These are phyloP conservation scores for Myotis yumanensis DNA, from an alignment of 2,113 vertebrate genomes.

Conservation along the genomic window DNA sequence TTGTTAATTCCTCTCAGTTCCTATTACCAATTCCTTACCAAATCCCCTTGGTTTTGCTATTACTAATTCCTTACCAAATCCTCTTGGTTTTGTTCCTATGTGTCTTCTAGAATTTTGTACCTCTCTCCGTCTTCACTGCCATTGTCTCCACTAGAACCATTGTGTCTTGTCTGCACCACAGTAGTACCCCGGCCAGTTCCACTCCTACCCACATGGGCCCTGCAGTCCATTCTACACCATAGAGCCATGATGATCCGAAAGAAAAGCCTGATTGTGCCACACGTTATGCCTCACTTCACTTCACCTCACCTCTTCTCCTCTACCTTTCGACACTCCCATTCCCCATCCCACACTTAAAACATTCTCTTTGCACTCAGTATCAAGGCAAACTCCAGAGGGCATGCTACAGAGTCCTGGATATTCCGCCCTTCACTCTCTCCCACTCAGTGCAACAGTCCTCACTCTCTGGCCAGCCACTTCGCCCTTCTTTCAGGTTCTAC, in stretches of 20 bases:
- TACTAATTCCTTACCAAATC: neutral
- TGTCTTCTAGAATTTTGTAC: neutral
- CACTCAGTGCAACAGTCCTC: neutral
- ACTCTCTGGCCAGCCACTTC: neutral
- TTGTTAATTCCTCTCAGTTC: neutral
- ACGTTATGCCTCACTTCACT: neutral
- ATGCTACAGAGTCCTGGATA: neutral
- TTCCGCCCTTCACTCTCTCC: neutral
- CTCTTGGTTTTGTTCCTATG: neutral
- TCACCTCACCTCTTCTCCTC: neutral
- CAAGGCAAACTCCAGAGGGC: neutral
- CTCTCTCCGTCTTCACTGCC: neutral
- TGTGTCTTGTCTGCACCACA: neutral
- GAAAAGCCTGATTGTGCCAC: neutral
- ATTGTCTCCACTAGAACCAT: neutral
- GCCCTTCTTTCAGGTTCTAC: neutral
- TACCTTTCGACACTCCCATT: too few relatives aligned
- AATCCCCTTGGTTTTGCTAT: neutral
- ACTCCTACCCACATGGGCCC: neutral
- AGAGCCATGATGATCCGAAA: neutral
- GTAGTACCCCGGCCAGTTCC: rapidly evolving
- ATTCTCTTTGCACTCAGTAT: neutral
- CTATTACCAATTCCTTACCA: neutral
- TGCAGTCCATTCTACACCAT: neutral
- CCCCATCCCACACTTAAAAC: neutral